These are phyloP conservation scores for Carollia perspicillata DNA, from an alignment of 2,113 vertebrate genomes.

Conservation along the genomic window DNA sequence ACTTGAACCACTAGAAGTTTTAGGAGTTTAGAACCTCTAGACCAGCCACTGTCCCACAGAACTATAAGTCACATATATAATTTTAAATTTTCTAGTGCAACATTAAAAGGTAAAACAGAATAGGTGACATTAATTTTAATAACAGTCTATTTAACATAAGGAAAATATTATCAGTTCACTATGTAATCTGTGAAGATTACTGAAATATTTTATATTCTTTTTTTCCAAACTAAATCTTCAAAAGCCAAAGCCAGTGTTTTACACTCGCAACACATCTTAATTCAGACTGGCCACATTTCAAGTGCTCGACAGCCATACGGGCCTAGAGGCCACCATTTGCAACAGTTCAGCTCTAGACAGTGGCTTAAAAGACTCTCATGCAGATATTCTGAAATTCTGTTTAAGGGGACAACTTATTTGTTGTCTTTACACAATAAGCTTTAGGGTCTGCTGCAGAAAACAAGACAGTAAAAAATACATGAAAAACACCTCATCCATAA, in stretches of 20 bases:
- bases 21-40: neutral
- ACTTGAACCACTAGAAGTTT: neutral
- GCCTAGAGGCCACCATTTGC: neutral
- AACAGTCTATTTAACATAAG: neutral
- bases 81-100: neutral
- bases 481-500: neutral
- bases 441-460: neutral
- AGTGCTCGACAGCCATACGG: neutral
- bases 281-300: neutral
- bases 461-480: neutral
- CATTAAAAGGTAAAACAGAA: neutral
- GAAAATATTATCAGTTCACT: neutral
- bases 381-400: neutral
- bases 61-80: neutral
- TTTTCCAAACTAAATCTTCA: neutral
- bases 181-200: neutral
- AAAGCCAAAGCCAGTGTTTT: neutral
- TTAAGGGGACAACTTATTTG: neutral
- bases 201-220: neutral
- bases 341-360: neutral
- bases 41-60: neutral
- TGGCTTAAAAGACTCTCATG: neutral
- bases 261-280: neutral
- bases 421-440: neutral
- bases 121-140: neutral